Evolutionary conservation across 2,113 vertebrate species (phyloP), one percentile per base, ranked within the genome.

Genomic region (Gobiocypris rarus): DNA sequence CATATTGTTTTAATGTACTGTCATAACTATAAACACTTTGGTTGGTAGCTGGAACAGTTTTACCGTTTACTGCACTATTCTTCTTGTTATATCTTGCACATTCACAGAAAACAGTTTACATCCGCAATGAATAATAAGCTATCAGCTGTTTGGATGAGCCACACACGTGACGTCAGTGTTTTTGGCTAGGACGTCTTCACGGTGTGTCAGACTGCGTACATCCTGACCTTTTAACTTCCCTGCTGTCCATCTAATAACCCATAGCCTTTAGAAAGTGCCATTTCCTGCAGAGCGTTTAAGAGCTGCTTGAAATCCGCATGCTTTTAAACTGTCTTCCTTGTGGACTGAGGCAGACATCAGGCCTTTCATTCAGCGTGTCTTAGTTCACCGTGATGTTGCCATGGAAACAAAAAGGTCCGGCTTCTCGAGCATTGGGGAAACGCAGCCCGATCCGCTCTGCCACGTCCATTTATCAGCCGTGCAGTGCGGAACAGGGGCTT

Each of bases 381-480:
- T 26, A 24, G 59, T 74, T 63, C 63, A 24, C 43, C 2, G 5
- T 28, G 26, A 54, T 26, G 83, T 87, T 85, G 83, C 86, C 75
- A 88, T 87, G 75, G 83, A 81, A 88, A 87, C 87, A 85, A 56
- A 85, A 56, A 63, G 81, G 59, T 80, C 43, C 19, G 34, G 10
- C 56, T 83, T 34, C 2, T 6, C 22, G 19, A 71, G 75, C n/a
- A 13, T 14, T 50, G n/a, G 67, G 38, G 19, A 80, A 26, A 73
- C 31, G 69, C 58, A 28, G 10, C 63, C 73, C 17, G 56, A 80
- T 75, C 80, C 41, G 26, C 78, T 76, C 50, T 63, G 41, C 43
- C 34, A 48, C 59, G 67, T 50, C 78, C 43, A 48, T 85, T 85
- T 70, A 85, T 80, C 70, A 71, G 78, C 69, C 61, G 31, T 81